Evolutionary conservation across 2,888 invertebrate species (phyloP), one percentile per base, ranked within the genome.

Genomic region (Physocephala rufipes): DNA sequence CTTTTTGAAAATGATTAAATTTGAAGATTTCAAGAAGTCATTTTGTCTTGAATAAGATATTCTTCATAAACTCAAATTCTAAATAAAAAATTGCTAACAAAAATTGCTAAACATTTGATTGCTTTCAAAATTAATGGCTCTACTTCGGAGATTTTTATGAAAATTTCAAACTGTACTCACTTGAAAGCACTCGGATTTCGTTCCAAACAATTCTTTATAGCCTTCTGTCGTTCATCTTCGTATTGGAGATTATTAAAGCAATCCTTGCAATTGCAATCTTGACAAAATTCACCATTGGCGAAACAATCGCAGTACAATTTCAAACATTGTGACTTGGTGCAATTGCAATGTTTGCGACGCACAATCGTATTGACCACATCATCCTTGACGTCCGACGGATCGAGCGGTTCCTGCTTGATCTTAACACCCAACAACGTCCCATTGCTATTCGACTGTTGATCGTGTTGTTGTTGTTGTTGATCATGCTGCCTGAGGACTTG

Each of bases 281-380:
- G 93, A 87, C 99, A 99, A 87, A 99, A 99, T 87, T 99, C 99
- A 3, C 98, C 99, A 87, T 98, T 99, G 4, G 99, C 99, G 89
- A 99, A 99, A 85, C 99, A 99, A 85, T 99, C 99, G 88, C 99
- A 99, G 86, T 99, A 98, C 87, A 99, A 87, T 87, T 99, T 99
- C 74, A 99, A 90, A 83, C 99, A 99, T 85, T 97, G 97, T 2
- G 98, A 99, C 87, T 98, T 98, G 43, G 97, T 99, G 87, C 99
- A 99, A 86, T 99, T 99, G 87, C 99, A 99, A 13, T 98, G 97
- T 86, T 99, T 99, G 61, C 95, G 88, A 1, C 94, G 78, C 19
- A 81, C 16, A 12, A 75, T 76, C 63, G 13, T 15, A 76, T 77
- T 65, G 76, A 47, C 70, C 16, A 9, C 24, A 45, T 76, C 75